phyloP scores from a whole-genome alignment of 2,888 invertebrate species.

The Tiphia femorata region DNA sequence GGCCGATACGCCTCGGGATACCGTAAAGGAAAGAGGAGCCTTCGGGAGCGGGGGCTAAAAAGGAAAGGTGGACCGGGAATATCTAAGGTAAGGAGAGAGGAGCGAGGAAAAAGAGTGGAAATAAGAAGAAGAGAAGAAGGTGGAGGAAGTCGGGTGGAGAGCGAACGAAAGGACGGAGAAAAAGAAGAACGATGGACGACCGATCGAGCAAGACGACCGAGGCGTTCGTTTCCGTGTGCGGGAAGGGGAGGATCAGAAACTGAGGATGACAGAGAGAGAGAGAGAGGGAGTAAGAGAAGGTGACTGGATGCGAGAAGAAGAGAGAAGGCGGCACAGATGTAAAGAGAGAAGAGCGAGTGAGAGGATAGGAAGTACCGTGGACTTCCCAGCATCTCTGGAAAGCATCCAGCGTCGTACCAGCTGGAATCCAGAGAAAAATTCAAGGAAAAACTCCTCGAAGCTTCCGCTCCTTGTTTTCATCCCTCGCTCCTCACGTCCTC shows the following conservation, averaged over 20 bases:
- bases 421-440: conserved; percentile 3
- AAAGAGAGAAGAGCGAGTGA: neutral
- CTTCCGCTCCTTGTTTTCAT: neutral
- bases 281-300: neutral
- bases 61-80: neutral
- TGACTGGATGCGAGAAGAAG: too few relatives aligned
- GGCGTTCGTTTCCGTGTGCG: conserved; percentile 6
- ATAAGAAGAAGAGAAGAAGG: neutral
- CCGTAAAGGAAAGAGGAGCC: neutral
- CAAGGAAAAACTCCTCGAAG: neutral
- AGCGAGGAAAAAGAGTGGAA: neutral
- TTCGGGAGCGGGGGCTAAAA: neutral
- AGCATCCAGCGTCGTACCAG: neutral
- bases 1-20: neutral
- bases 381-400: conserved; percentile 4
- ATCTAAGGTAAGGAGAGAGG: neutral
- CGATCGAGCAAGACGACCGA: conserved; percentile 4
- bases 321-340: too few relatives aligned
- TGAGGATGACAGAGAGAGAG: neutral
- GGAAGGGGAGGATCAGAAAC: neutral
- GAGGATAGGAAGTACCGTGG: neutral
- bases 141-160: neutral
- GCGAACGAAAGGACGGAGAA: neutral
- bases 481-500: neutral
- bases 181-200: neutral